phyloP scores from a whole-genome alignment of 2,797 vertebrate genomes.

The Ataeniobius toweri region DNA sequence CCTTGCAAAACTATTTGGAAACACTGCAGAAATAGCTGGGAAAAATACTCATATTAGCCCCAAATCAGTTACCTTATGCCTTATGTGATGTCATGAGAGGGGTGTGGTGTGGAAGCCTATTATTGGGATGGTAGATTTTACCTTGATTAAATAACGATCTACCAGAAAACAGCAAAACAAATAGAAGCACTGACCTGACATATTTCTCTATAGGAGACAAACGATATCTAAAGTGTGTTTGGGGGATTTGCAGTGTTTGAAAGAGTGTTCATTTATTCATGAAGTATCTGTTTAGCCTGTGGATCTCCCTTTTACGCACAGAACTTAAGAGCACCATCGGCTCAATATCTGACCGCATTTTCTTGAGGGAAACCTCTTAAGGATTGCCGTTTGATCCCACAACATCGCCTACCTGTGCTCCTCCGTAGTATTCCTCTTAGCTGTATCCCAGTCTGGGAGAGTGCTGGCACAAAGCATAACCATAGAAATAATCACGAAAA shows the following conservation, averaged over 20 bases:
- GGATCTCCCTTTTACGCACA: constrained; percentile 50
- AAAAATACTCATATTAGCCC: not conserved
- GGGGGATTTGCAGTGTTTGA: constrained; percentile 1
- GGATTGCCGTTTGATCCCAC: not conserved
- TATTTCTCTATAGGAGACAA: not conserved
- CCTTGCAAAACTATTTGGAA: not conserved
- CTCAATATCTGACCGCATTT: constrained; percentile 14
- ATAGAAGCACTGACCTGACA: not conserved
- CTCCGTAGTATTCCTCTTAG: constrained; percentile 91
- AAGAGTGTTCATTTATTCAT: constrained; percentile 13
- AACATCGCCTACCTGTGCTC: constrained; percentile 94
- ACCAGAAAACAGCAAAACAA: not conserved
- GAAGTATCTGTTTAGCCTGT: not conserved
- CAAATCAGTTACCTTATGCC: not conserved
- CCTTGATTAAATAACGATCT: not conserved
- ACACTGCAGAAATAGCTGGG: not conserved
- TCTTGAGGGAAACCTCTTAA: not conserved
- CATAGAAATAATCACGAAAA: constrained; percentile 98
- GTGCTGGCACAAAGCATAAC: constrained; percentile 97
- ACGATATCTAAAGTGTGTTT: not conserved
- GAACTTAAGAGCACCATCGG: not conserved
- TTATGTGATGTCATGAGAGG: constrained; percentile 1
- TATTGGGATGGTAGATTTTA: not conserved
- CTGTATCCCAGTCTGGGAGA: constrained; percentile 94
- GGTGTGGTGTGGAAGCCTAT: not conserved